Conservation (phyloP, 2,797 vertebrate species). For the Tapera naevia region DNA sequence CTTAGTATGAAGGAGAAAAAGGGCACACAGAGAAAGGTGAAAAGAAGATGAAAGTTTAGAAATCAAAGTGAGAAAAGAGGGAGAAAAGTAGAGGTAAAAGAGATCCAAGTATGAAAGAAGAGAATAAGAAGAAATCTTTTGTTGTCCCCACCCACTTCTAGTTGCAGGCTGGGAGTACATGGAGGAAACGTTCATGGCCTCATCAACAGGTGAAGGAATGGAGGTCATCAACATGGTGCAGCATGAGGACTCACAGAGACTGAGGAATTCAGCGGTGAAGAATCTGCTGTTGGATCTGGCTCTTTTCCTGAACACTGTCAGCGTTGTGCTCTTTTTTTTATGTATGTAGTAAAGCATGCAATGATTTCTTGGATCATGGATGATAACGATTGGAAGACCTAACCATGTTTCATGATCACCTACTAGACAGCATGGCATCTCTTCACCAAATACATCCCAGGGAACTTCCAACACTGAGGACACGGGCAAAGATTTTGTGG, state of each 20-base stretch:
- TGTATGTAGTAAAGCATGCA: conserved; percentile 45
- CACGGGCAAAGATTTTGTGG: neutral
- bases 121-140: neutral
- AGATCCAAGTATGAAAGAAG: neutral
- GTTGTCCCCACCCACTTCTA: neutral
- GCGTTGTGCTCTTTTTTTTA: conserved; percentile 41
- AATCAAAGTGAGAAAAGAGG: neutral
- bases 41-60: neutral
- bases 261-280: neutral
- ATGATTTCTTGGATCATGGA: conserved; percentile 8
- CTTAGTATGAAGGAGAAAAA: neutral
- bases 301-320: conserved; percentile 47
- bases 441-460: neutral
- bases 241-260: neutral
- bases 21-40: neutral
- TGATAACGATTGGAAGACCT: conserved; percentile 14
- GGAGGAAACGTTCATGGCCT: conserved; percentile 72
- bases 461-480: neutral
- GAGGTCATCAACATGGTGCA: conserved; percentile 69
- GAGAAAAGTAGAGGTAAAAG: neutral
- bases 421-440: neutral
- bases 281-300: conserved; percentile 4
- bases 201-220: conserved; percentile 69
- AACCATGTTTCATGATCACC: conserved; percentile 36
- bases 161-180: conserved; percentile 45